phyloP scores from a whole-genome alignment of 2,888 invertebrate species.

The Morpho helenor region DNA sequence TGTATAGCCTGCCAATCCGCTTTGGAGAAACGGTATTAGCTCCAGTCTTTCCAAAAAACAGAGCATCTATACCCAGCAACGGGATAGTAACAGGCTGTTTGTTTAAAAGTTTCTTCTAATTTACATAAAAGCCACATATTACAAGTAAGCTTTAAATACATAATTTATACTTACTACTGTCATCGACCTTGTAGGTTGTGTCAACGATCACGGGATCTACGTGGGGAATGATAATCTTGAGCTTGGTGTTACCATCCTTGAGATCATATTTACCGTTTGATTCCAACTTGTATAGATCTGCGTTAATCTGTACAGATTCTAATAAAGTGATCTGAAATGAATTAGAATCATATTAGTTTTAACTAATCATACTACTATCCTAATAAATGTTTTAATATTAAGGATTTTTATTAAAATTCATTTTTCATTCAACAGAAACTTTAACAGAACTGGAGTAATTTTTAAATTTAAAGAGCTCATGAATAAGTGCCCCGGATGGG shows the following conservation, averaged over 20 bases:
- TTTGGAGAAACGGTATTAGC: too few species aligned
- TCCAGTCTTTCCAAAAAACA: too few species aligned
- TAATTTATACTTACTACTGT: constrained; percentile 16
- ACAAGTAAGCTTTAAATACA: neutral
- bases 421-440: neutral
- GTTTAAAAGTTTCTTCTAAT: too few species aligned
- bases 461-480: too few species aligned
- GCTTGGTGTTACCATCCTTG: constrained; percentile 52
- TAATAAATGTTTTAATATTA: too few species aligned
- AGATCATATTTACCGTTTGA: constrained; percentile 51
- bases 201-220: constrained; percentile 67
- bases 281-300: constrained; percentile 71
- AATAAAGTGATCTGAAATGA: constrained; percentile 48
- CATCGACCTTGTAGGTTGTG: constrained; percentile 59
- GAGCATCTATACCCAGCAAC: too few species aligned
- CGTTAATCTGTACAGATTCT: constrained; percentile 72
- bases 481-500: too few species aligned
- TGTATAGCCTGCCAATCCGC: too few species aligned
- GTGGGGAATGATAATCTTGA: constrained; percentile 65
- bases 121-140: too few species aligned
- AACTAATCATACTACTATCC: too few species aligned
- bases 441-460: too few species aligned
- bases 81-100: too few species aligned
- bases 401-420: neutral
- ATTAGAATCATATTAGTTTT: neutral